Conservation (phyloP, 2,888 invertebrate species). For the Tanaodytes sp. region DNA sequence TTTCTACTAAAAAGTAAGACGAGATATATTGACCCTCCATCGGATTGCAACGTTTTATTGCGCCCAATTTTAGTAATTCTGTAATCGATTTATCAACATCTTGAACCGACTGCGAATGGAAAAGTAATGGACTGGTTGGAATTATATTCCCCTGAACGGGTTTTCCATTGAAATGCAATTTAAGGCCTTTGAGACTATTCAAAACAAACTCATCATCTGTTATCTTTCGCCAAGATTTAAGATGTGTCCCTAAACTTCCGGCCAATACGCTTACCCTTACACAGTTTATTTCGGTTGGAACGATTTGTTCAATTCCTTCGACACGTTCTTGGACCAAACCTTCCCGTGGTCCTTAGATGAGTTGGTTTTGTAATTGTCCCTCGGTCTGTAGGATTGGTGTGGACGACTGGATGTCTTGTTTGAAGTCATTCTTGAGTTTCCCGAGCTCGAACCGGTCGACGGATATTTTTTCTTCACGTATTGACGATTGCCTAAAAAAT, state of each 20-base stretch:
- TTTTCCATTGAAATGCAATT: neutral
- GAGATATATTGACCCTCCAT: slow-evolving; percentile 4
- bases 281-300: too few relatives aligned
- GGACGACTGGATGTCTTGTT: too few relatives aligned
- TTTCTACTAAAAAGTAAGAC: slow-evolving; percentile 6
- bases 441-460: too few relatives aligned
- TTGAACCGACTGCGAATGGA: neutral
- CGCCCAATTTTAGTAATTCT: slow-evolving; percentile 4
- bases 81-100: neutral
- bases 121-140: neutral
- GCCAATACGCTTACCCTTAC: neutral
- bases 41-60: slow-evolving; percentile 1
- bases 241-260: neutral
- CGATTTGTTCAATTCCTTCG: slow-evolving; percentile 6
- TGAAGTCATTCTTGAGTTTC: too few relatives aligned
- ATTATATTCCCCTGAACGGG: neutral
- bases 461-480: neutral
- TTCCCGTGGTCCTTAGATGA: too few relatives aligned
- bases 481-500: too few relatives aligned
- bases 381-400: too few relatives aligned
- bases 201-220: slow-evolving; percentile 1
- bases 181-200: slow-evolving; percentile 1
- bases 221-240: neutral
- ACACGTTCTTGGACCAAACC: neutral
- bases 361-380: too few relatives aligned